Base-by-base conservation (phyloP, 2,797 vertebrate species). In the Astyanax mexicanus region DNA sequence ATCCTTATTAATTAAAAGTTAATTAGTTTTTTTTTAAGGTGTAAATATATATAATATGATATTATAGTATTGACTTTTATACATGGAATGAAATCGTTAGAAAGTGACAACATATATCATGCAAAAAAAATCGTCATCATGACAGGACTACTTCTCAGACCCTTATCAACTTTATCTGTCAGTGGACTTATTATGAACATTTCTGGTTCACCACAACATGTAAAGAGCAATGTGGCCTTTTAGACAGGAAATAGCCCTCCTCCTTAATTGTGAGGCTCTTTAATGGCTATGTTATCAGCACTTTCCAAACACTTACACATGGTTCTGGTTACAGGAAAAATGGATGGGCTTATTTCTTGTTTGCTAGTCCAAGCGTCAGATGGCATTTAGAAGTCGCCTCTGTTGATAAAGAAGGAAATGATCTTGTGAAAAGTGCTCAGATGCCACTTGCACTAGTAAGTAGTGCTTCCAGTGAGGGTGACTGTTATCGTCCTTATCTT, bases 321-420 rank as follows among this genome's bases (percentile, higher is more conserved):
- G 74, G 68, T 64, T 79, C 51, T 79, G 35, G 60, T 78, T 84
- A 79, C 71, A 78, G 19, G 69, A 69, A 47, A 45, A 12, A 54
- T 40, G 40, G 25, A 67, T 21, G 42, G 12, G 37, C 40, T 47
- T 27, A 21, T 61, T 58, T 69, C 29, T 54, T 13, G 5, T 68
- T 74, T 27, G 8, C 29, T 25, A 21, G 11, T 69, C 13, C 32
- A 35, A 35, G n/a, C 47, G 7, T 68, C 38, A 65, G 35, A 42
- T 27, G 35, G 29, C 32, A 49, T 49, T 54, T 21, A 44, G 42
- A 60, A 10, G 49, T 40, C 27, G 9, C 35, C 17, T 69, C 57
- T 61, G 64, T n/a, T 45, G n/a, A 60, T 49, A 72, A 60, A 64
- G 15, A n/a, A 23, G 17, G 15, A 78, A 55, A 69, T 74, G 25